phyloP scores from a whole-genome alignment of 2,797 vertebrate genomes.

The Pipistrellus nathusii region DNA sequence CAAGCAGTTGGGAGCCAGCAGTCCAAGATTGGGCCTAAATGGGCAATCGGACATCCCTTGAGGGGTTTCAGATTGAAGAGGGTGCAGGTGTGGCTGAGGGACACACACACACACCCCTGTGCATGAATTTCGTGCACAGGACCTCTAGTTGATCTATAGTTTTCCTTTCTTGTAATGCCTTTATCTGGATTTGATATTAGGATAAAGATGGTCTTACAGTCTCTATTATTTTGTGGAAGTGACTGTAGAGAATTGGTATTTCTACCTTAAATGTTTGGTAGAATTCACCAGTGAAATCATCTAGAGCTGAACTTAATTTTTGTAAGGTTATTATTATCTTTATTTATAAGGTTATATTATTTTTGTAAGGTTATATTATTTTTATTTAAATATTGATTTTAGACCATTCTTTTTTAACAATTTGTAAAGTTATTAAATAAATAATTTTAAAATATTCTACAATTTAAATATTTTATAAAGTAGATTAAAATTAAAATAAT shows the following conservation, averaged over 20 bases:
- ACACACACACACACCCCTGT: too few relatives aligned
- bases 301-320: neutral
- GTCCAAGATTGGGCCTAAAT: too few relatives aligned
- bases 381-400: too few relatives aligned
- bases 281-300: conserved; percentile 13
- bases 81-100: too few relatives aligned
- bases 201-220: neutral
- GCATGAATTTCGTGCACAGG: too few relatives aligned
- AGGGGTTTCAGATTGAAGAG: too few relatives aligned
- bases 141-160: neutral
- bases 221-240: neutral
- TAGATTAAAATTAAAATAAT: conserved; percentile 8
- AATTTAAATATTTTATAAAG: conserved; percentile 24
- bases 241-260: neutral
- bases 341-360: too few relatives aligned
- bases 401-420: too few relatives aligned
- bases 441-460: neutral
- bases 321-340: neutral
- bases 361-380: too few relatives aligned
- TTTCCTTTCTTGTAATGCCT: neutral
- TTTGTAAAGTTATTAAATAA: neutral
- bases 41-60: too few relatives aligned
- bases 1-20: too few relatives aligned
- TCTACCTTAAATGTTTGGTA: neutral
- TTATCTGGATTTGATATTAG: neutral